A percentile compares a stretch with the other conserved stretches of the same genome.
phyloP scores from a whole-genome alignment of 2,113 vertebrate genomes.

The Cranoglanis bouderius region DNA sequence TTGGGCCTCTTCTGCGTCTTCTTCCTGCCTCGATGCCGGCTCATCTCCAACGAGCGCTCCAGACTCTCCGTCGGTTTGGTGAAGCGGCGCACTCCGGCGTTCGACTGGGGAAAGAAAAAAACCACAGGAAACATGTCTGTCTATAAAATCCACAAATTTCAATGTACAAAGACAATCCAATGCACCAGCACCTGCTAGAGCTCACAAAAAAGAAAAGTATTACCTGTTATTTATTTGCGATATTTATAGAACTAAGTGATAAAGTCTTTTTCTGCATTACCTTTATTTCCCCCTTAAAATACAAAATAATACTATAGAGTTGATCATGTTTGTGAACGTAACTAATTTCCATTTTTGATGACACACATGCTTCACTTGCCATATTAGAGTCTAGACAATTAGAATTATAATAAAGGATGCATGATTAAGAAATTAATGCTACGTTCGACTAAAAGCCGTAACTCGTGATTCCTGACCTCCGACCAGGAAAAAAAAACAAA shows the following conservation, averaged over 20 bases:
- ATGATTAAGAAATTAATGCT: background rate
- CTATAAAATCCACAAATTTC: background rate
- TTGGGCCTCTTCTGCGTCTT: constrained; percentile 92
- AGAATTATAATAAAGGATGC: background rate
- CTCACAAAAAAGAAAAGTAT: background rate
- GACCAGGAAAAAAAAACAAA: background rate
- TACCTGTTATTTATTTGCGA: too few relatives aligned
- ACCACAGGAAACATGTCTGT: background rate
- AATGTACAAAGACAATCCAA: background rate
- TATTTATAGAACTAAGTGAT: too few relatives aligned
- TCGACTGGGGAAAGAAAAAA: constrained; percentile 66
- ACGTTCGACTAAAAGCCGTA: background rate
- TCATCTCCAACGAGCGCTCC: constrained; percentile 93
- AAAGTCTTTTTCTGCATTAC: too few relatives aligned
- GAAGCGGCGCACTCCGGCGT: constrained; percentile 86
- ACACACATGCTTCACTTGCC: background rate
- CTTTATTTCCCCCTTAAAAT: too few relatives aligned
- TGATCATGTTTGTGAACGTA: too few relatives aligned
- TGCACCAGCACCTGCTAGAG: background rate
- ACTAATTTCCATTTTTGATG: too few relatives aligned
- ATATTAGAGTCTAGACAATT: background rate
- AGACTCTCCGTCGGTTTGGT: constrained; percentile 89
- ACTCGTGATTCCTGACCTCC: background rate
- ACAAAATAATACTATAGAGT: too few relatives aligned
- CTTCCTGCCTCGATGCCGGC: constrained; percentile 88